Percentiles rank a stretch among this genome's conserved stretches.
These are phyloP conservation scores for Siniperca chuatsi DNA, from an alignment of 2,113 vertebrate genomes.

Conservation along the genomic window DNA sequence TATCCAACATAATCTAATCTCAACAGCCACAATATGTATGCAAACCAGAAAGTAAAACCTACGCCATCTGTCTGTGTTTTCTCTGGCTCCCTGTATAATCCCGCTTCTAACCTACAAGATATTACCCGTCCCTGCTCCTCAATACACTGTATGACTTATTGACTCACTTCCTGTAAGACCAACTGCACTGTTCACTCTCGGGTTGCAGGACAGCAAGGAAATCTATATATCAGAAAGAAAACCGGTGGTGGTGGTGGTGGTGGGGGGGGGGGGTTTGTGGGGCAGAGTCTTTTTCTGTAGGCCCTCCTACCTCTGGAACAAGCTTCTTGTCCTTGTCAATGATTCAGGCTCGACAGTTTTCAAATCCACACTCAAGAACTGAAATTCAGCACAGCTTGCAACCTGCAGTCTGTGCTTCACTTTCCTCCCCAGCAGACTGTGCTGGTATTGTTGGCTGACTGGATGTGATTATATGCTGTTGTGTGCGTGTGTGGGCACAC, in stretches of 20 bases:
- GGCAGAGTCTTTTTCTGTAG: conserved; percentile 31
- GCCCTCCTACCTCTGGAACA: conserved; percentile 42
- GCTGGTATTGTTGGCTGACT: conserved; percentile 55
- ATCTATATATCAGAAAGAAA: conserved; percentile 61
- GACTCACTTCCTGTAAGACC: conserved; percentile 41
- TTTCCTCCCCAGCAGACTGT: conserved; percentile 54
- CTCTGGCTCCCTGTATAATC: conserved; percentile 20
- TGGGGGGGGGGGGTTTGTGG: not conserved
- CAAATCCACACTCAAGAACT: conserved; percentile 54
- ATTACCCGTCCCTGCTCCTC: conserved; percentile 25
- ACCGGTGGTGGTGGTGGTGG: not conserved
- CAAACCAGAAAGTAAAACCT: conserved; percentile 38
- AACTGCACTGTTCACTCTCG: conserved; percentile 36
- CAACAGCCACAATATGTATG: conserved; percentile 10
- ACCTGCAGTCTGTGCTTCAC: conserved; percentile 46
- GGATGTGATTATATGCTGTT: conserved; percentile 60
- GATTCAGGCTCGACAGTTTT: conserved; percentile 63
- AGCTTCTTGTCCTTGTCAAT: conserved; percentile 57
- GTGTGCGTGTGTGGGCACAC: conserved; percentile 27
- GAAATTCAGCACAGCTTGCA: conserved; percentile 67
- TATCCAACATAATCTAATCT: conserved; percentile 34
- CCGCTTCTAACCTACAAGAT: conserved; percentile 7
- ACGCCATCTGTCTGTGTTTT: conserved; percentile 15
- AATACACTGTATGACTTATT: conserved; percentile 54
- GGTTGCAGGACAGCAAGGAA: conserved; percentile 52